Base-by-base conservation (phyloP, 2,888 invertebrate genomes). In the Tenthredo distinguenda region DNA sequence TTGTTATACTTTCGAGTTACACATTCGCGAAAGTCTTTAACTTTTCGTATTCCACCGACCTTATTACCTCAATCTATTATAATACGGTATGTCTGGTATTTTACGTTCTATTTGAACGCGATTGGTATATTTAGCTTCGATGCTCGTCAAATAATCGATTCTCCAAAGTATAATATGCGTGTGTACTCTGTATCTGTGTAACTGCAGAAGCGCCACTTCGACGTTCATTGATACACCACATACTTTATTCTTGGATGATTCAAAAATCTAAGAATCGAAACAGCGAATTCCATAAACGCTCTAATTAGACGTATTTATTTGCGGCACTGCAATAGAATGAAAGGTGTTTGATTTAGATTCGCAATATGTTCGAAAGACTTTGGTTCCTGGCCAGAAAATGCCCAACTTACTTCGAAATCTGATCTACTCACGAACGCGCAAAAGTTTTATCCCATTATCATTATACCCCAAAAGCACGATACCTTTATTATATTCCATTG, bases 101-200 rank as follows among this genome's bases (percentile, higher is more conserved):
- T 18, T 5, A 72, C 40, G 9, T 26, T 26, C 12, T 26, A 26
- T 62, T 62, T 1, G 9, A 26, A 62, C 62, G 4, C 26, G 62
- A 62, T 62, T 62, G 26, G 12, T 68, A 21, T 47, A 74, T 74
- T 43, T 74, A 74, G 74, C 74, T 74, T 74, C 18, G 18, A 74
- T 40, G 74, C 43, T 74, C 43, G 43, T 40, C 74, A 43, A 43
- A 43, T 43, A 21, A 74, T 74, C 74, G 74, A 74, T 74, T 74
- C 9, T 6, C 40, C 26, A 21, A 1, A 43, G 40, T 43, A 74
- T 21, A 74, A 26, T 12, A 62, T 26, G 71, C 37, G 71, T 37
- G 34, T 68, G 18, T 68, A 34, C 3, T 34, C 15, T 40, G 40
- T 72, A 72, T 72, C 37, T 18, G 26, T 12, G 65, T 65, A 26